Conservation (phyloP, 2,113 vertebrate species). For the Cercocebus atys region DNA sequence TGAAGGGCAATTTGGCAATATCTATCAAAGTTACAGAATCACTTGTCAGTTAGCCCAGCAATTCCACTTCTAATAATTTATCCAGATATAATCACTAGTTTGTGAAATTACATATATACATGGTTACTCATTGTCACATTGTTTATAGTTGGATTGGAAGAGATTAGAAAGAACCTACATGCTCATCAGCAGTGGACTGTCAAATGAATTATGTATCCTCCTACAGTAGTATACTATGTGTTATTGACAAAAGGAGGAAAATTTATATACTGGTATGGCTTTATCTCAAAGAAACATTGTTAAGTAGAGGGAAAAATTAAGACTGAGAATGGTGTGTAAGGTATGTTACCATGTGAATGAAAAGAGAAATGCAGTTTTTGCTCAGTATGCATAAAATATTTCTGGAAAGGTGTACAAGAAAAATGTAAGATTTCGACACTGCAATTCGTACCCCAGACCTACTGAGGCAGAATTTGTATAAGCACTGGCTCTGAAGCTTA, state of each 20-base stretch:
- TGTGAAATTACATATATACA: not conserved
- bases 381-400: conserved; percentile 7
- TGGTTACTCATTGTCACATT: not conserved
- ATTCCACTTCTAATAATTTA: not conserved
- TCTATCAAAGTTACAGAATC: not conserved
- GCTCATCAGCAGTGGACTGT: not conserved
- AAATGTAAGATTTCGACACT: not conserved
- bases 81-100: not conserved
- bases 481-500: not conserved
- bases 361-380: not conserved
- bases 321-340: not conserved
- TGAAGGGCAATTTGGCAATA: not conserved
- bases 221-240: not conserved
- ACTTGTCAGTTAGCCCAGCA: not conserved
- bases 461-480: not conserved
- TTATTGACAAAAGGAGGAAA: not conserved
- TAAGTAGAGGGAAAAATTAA: not conserved
- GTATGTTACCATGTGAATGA: not conserved
- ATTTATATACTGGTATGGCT: not conserved
- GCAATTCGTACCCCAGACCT: not conserved
- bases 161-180: not conserved
- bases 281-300: not conserved
- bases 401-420: not conserved
- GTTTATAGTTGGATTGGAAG: not conserved
- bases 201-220: not conserved